Base-by-base conservation (phyloP, 1,140 invertebrate genomes). In the Metaphire vulgaris region DNA sequence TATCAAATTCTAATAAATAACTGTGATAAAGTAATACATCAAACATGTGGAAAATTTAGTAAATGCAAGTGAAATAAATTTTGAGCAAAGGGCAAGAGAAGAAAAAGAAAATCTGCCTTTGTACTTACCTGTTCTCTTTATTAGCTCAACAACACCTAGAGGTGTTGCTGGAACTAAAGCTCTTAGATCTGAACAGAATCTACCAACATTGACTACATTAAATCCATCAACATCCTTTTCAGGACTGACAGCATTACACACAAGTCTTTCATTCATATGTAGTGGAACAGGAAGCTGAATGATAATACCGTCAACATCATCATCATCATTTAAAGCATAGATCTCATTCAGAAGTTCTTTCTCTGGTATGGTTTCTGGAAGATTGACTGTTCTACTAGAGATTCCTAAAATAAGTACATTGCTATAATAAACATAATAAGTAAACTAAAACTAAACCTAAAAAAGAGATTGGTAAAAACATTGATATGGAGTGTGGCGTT, bases 181-280 rank as follows among this genome's bases (percentile, higher is more conserved):
- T 34, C 89, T 87, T 87, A 91, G 90, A 83, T 93, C 92, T 26
- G 91, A 83, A 79, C 90, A 90, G 30, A 95, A 85, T 78, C 69
- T 71, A 34, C 85, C 85, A 41, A 86, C 80, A 76, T 86, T 86
- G 14, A 85, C 75, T 2, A 83, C 78, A 79, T 85, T 81, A 80
- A 96, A 96, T 33, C 94, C 94, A 88, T 96, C 95, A 0, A 97
- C 93, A 89, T 97, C 94, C 86, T 97, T 97, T 0, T 87, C 85
- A 0, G 92, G 92, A 64, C 87, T 83, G 0, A 97, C 90, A 2
- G 92, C 89, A 87, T 96, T 92, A 82, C 92, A 94, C 26, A 77
- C 70, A 33, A 33, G 69, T 30, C 76, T 67, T 82, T 93, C 92
- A 79, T 89, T 87, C 16, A 96, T 92, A 76, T 90, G 89, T 1